Percentiles rank a stretch among this genome's conserved stretches.
phyloP scores from a whole-genome alignment of 2,797 vertebrate genomes.

The Gallinago nigripennis region DNA sequence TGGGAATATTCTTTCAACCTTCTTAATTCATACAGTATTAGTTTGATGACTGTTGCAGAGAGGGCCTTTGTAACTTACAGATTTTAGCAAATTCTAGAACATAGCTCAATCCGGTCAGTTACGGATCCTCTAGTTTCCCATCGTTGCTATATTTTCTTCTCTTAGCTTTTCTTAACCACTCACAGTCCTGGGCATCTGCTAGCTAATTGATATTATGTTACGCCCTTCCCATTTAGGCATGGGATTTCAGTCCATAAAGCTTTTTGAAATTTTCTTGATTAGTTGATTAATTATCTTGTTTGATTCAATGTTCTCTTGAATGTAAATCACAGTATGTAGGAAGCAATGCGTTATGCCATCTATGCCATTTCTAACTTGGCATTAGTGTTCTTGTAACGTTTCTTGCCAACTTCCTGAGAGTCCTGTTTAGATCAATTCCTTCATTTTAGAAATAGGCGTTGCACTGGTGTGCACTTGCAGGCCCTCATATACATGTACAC shows the following conservation, averaged over 20 bases:
- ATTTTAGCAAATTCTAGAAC: not conserved
- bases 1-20: not conserved
- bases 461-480: not conserved
- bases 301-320: not conserved
- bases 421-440: not conserved
- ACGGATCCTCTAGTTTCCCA: not conserved
- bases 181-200: not conserved
- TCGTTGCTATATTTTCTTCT: not conserved
- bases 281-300: not conserved
- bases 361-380: not conserved
- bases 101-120: not conserved
- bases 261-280: not conserved
- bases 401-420: not conserved
- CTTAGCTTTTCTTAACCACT: not conserved
- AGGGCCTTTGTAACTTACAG: not conserved
- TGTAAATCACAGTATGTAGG: not conserved
- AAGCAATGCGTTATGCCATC: not conserved
- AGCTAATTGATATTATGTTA: not conserved
- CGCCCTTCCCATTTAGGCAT: not conserved
- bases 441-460: not conserved
- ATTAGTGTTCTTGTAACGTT: not conserved
- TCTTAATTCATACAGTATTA: not conserved
- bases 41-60: not conserved
- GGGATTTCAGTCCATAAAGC: not conserved
- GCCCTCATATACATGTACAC: not conserved